Base-by-base conservation (phyloP, 2,797 vertebrate genomes). In the Eupleurogrammus muticus region DNA sequence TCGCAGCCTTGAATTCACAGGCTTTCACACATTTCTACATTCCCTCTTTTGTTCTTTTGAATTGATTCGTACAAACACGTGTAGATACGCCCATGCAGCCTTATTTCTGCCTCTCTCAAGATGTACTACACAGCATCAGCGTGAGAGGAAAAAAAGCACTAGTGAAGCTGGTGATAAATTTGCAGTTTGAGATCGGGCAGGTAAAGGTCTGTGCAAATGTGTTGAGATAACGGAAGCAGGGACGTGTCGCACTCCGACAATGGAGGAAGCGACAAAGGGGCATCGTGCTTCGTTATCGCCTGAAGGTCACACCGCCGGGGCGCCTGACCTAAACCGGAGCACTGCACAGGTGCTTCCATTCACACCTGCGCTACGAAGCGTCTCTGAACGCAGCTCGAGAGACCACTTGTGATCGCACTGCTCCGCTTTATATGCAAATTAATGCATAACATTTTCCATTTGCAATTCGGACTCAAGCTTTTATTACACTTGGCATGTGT, bases 141-240 rank as follows among this genome's bases (percentile, higher is more conserved):
- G 14, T 49, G 9, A 44, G 13, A 28, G 7, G 11, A 52, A 38
- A 52, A 38, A 28, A 71, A 14, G 24, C 28, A 50, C 20, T 51
- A 69, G 53, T 44, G 1, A 32, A 32, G 42, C 6, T 50, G 5
- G 3, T 9, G 44, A 35, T 23, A 17, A 20, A 36, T 47, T 47
- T 56, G 53, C 34, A 38, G 8, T 46, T 34, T 1, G 1, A 11
- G 40, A 56, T 55, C 35, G 38, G 28, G 8, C 17, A 28, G 42
- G n/a, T 38, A 24, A 38, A 16, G 20, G 28, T 64, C 52, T 40
- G 28, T 53, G n/a, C 56, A 70, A 54, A 68, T 40, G 54, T 42
- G 44, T 36, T 36, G 61, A 46, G 68, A 60, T 17, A 38, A 68
- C 47, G 47, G 34, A 53, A 24, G 14, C 48, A 51, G 23, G 20